Evolutionary conservation across 2,888 invertebrate species (phyloP).

Genomic region (Alloscopus bannaensis): DNA sequence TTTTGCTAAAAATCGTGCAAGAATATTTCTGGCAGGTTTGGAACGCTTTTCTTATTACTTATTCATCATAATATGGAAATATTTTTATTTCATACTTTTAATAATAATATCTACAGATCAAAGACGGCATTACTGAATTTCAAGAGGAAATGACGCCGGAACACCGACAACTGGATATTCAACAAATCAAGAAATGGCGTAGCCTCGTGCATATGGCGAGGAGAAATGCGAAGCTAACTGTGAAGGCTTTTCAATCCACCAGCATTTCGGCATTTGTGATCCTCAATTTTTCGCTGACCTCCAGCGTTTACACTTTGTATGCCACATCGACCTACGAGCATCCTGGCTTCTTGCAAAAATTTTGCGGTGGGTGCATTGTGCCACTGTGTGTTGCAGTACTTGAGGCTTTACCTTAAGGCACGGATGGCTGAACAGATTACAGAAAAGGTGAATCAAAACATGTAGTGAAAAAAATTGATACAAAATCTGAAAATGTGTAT

Average conservation of each 20-base stretch:
- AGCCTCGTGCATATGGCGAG: constrained; percentile 11
- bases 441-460: constrained; percentile 7
- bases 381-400: constrained; percentile 1
- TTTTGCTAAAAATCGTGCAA: constrained; percentile 17
- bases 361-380: constrained; percentile 8
- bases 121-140: too few relatives aligned
- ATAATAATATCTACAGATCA: too few relatives aligned
- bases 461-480: neutral
- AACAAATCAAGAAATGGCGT: constrained; percentile 18
- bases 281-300: constrained; percentile 26
- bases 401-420: constrained; percentile 27
- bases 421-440: constrained; percentile 27
- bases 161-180: neutral
- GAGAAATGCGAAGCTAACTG: constrained; percentile 31
- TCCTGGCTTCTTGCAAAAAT: neutral
- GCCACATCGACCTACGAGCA: constrained; percentile 4
- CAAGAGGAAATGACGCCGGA: too few relatives aligned
- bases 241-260: constrained; percentile 6
- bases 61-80: too few relatives aligned
- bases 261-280: constrained; percentile 11
- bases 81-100: too few relatives aligned
- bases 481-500: neutral
- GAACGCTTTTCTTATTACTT: too few relatives aligned
- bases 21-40: constrained; percentile 34
- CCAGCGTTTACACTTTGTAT: constrained; percentile 17